phyloP scores from a whole-genome alignment of 2,113 vertebrate species.

The Dipodomys stephensi region DNA sequence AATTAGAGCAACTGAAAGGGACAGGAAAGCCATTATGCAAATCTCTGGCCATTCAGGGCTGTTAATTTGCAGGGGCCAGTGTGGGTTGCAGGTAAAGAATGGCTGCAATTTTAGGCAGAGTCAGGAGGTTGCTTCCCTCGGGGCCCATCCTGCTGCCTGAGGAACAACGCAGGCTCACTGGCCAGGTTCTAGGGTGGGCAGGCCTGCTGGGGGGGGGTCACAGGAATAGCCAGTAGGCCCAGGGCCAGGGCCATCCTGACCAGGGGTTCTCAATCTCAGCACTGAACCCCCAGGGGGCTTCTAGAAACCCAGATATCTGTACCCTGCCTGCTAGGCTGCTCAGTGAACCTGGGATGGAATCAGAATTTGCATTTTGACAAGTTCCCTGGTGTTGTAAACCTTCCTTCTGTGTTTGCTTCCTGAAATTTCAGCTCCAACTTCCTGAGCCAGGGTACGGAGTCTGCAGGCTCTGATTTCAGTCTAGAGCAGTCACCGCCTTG shows the following conservation, averaged over 20 bases:
- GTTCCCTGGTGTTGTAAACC: background rate
- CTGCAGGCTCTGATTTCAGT: background rate
- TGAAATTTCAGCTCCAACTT: background rate
- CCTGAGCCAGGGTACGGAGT: background rate
- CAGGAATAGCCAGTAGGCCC: background rate
- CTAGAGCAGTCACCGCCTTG: background rate
- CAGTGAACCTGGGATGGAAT: background rate
- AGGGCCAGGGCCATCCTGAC: background rate
- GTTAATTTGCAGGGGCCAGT: background rate
- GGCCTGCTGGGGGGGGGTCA: background rate
- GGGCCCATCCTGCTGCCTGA: background rate
- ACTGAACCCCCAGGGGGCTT: background rate
- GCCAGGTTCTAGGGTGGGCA: background rate
- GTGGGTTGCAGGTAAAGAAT: background rate
- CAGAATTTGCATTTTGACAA: background rate
- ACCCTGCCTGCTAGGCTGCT: background rate
- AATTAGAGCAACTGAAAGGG: background rate
- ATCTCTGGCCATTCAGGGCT: background rate
- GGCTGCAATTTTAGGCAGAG: background rate
- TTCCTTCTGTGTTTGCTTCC: background rate
- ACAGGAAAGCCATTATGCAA: conserved; percentile 42
- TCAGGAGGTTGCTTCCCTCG: background rate
- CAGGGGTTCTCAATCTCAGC: background rate
- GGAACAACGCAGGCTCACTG: background rate
- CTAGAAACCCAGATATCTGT: rapidly evolving